Evolutionary conservation across 2,888 invertebrate genomes (phyloP), one percentile per base, ranked within the genome.

Genomic region (Diaperis boleti): DNA sequence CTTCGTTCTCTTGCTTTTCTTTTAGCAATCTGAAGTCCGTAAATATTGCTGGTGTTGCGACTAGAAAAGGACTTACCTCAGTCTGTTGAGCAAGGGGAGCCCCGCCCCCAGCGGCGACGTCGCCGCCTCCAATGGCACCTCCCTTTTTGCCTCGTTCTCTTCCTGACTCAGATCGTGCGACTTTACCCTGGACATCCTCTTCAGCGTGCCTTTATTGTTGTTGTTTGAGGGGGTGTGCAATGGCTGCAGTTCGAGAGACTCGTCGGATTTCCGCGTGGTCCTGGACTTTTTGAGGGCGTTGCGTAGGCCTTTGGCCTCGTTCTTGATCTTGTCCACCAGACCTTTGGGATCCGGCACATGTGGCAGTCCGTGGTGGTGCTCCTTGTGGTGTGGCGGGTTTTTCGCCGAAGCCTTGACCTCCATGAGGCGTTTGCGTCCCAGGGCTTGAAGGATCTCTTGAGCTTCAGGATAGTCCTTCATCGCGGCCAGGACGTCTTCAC

Each of bases 381-480:
- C 69, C 1, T 66, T 64, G 20, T 74, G 75, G 39, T 72, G 71
- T 1, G 76, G 74, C 3, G 77, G 77, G 33, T 79, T 75, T 18
- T 78, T 72, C 1, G 81, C 81, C 1, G 83, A 81, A 22, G 82
- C 83, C 69, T 82, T 82, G 3, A 94, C 95, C 81, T 95, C 95
- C 87, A 93, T 93, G 50, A 95, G 82, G 8, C 95, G 85, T 75
- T 94, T 95, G 39, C 93, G 85, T 3, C 95, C 95, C 18, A 95
- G 84, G 6, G 91, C 93, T 78, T 95, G 94, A n/a, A 95, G 84
- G 68, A 95, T 95, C 69, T 95, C 94, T 81, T 96, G 95, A 0
- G 97, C 97, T 81, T 97, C 96, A 0, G 97, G 97, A 76, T 97
- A 97, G 79, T 97, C 97, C 79, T 96, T 96, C 91, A 97, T 95